Conservation (phyloP, 2,797 vertebrate species). For the Lates japonicus region DNA sequence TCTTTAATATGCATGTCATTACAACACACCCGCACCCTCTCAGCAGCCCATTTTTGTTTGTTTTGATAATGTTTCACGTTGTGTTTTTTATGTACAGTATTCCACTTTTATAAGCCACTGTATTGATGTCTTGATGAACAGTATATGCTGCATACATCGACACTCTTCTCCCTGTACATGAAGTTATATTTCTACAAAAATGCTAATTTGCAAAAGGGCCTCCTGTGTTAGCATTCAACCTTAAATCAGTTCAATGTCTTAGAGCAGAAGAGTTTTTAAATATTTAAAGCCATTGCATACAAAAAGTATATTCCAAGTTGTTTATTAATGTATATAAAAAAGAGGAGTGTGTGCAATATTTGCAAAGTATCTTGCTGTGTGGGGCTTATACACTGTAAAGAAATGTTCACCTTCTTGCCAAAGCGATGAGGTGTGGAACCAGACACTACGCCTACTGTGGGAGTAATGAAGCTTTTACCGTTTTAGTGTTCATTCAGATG, state of each 20-base stretch:
- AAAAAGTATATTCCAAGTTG: slow-evolving; percentile 81
- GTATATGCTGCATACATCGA: slow-evolving; percentile 72
- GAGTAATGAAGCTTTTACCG: slow-evolving; percentile 92
- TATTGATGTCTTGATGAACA: slow-evolving; percentile 70
- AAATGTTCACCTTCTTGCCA: slow-evolving; percentile 93
- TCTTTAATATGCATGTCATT: slow-evolving; percentile 72
- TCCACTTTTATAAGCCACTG: slow-evolving; percentile 80
- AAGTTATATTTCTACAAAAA: slow-evolving; percentile 89
- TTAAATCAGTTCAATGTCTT: slow-evolving; percentile 85
- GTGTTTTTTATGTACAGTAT: slow-evolving; percentile 83
- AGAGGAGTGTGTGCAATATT: slow-evolving; percentile 94
- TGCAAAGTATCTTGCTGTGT: slow-evolving; percentile 92
- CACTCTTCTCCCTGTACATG: slow-evolving; percentile 87
- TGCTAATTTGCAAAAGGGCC: slow-evolving; percentile 56
- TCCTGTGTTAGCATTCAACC: slow-evolving; percentile 78
- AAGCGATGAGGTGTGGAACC: slow-evolving; percentile 89
- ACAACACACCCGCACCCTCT: slow-evolving; percentile 38
- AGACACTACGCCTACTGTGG: slow-evolving; percentile 85
- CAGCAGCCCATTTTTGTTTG: slow-evolving; percentile 55
- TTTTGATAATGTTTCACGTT: slow-evolving; percentile 68
- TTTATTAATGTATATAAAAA: slow-evolving; percentile 91
- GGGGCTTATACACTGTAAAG: slow-evolving; percentile 94
- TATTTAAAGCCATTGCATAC: slow-evolving; percentile 81
- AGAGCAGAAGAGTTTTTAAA: slow-evolving; percentile 70
- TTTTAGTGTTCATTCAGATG: slow-evolving; percentile 92